phyloP scores from a whole-genome alignment of 2,113 vertebrate species.

The Chloropsis cyanopogon region DNA sequence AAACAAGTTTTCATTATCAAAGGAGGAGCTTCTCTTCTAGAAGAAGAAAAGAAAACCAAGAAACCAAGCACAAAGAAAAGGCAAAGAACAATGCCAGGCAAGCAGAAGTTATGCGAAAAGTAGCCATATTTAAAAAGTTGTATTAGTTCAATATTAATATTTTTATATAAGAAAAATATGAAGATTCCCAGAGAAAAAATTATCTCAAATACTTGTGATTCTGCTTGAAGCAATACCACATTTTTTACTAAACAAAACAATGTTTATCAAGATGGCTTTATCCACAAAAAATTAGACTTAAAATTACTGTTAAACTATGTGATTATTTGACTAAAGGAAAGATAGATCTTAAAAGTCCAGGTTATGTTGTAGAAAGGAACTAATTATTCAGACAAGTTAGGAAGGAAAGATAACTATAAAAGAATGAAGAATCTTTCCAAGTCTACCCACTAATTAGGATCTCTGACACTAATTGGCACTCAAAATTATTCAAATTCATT shows the following conservation, averaged over 20 bases:
- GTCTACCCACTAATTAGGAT: neutral
- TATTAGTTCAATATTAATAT: neutral
- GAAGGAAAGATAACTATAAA: neutral
- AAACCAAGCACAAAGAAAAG: neutral
- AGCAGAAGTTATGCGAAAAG: neutral
- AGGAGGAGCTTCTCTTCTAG: neutral
- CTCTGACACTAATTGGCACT: neutral
- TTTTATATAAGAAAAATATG: neutral
- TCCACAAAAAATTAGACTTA: neutral
- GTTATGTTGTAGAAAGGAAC: neutral
- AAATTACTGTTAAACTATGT: neutral
- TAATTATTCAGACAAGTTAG: neutral
- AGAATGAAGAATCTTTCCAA: neutral
- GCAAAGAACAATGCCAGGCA: neutral
- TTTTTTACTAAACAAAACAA: neutral
- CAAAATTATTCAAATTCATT: neutral
- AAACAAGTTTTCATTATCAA: neutral
- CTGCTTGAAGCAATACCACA: neutral
- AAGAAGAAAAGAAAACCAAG: neutral
- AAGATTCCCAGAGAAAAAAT: neutral
- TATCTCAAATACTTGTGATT: neutral
- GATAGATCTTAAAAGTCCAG: neutral
- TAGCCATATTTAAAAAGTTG: neutral
- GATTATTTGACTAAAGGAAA: neutral
- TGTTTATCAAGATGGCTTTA: neutral